Conservation (phyloP, 2,888 invertebrate species). For the Ferrisia virgata region DNA sequence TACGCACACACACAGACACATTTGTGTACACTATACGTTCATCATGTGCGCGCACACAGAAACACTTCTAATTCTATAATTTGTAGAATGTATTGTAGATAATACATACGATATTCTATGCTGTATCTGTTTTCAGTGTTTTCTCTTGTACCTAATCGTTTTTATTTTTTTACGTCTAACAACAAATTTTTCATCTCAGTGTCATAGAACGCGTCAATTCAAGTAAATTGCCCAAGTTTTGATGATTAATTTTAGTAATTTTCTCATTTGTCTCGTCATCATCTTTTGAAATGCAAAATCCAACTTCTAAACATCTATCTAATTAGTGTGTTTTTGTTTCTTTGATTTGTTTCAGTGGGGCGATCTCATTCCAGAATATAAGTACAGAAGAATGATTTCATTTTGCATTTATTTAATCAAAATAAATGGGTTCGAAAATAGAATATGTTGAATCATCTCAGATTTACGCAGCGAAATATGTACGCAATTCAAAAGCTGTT, state of each 20-base stretch:
- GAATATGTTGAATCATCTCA: constrained; percentile 89
- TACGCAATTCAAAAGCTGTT: constrained; percentile 88
- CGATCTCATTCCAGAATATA: background rate
- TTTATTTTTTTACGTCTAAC: background rate
- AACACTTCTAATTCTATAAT: too few relatives aligned
- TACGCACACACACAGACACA: background rate
- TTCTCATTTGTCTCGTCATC: background rate
- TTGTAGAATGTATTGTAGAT: too few relatives aligned
- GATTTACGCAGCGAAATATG: constrained; percentile 85
- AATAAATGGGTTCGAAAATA: constrained; percentile 80
- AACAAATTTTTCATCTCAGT: background rate
- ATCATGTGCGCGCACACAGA: too few relatives aligned
- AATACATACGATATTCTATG: too few relatives aligned
- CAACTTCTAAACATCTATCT: background rate
- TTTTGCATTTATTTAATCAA: background rate
- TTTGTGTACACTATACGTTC: too few relatives aligned
- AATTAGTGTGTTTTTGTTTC: background rate
- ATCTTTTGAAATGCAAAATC: background rate
- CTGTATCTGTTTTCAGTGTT: too few relatives aligned
- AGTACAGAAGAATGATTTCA: background rate
- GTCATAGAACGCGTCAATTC: background rate
- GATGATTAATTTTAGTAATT: too few relatives aligned
- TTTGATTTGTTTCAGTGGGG: background rate
- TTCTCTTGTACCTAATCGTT: background rate
- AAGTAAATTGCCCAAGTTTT: background rate